A percentile compares a stretch with the other conserved stretches of the same genome.
These are phyloP conservation scores for Leuciscus idus DNA, from an alignment of 2,113 vertebrate species.

Conservation along the genomic window DNA sequence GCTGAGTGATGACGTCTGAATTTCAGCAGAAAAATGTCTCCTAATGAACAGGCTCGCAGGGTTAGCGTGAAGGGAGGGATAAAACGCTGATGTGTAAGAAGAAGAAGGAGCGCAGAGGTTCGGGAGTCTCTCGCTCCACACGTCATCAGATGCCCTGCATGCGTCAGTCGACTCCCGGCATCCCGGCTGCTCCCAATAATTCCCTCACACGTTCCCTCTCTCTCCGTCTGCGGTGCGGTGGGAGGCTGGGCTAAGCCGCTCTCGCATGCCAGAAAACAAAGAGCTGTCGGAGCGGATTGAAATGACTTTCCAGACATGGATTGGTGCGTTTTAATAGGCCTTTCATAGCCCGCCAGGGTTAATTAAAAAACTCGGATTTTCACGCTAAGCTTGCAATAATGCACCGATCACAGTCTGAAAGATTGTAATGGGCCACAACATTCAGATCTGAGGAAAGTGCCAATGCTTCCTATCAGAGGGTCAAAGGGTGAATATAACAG, in stretches of 20 bases:
- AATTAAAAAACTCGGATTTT: constrained; percentile 44
- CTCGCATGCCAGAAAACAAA: constrained; percentile 35
- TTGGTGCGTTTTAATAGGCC: constrained; percentile 29
- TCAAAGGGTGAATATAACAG: neutral
- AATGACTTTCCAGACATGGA: constrained; percentile 24
- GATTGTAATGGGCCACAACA: neutral
- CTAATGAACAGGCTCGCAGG: neutral
- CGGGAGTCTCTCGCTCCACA: constrained; percentile 18
- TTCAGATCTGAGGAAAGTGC: constrained; percentile 14
- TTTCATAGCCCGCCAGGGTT: constrained; percentile 51
- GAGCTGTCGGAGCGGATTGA: constrained; percentile 11
- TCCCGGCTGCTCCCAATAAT: constrained; percentile 26
- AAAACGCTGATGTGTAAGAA: constrained; percentile 12
- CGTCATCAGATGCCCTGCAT: constrained; percentile 30
- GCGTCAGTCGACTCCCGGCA: constrained; percentile 32
- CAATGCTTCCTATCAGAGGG: neutral
- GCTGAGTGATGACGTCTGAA: neutral
- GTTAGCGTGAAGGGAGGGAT: neutral
- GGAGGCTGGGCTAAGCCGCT: neutral
- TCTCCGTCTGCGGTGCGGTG: neutral
- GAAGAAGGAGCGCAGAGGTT: constrained; percentile 11
- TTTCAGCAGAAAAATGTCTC: neutral
- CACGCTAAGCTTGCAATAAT: constrained; percentile 36
- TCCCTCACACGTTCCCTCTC: constrained; percentile 17
- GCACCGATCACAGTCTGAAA: neutral